Percentiles rank a stretch among this genome's conserved stretches.
These are phyloP conservation scores for Zaprionus bogoriensis DNA, from an alignment of 2,888 invertebrate species.

Conservation along the genomic window DNA sequence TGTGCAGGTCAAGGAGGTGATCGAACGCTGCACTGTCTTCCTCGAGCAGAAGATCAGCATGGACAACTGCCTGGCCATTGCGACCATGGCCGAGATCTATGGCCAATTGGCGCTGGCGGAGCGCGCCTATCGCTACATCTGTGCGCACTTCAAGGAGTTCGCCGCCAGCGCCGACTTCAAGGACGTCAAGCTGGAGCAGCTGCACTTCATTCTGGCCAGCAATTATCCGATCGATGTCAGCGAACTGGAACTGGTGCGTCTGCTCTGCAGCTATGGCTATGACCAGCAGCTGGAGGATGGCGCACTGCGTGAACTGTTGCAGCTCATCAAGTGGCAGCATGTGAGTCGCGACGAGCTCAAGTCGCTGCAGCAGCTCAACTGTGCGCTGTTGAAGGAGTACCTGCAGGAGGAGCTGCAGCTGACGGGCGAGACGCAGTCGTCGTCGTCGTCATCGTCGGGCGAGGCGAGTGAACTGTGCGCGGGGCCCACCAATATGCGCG, in stretches of 20 bases:
- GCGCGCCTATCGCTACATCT: conserved; percentile 87
- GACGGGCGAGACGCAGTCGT: neutral
- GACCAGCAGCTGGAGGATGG: conserved; percentile 52
- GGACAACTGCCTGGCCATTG: conserved; percentile 89
- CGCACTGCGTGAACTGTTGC: conserved; percentile 38
- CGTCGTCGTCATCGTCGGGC: neutral
- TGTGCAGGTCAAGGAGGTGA: conserved; percentile 86
- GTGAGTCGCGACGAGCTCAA: conserved; percentile 41
- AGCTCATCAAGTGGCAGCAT: conserved; percentile 55
- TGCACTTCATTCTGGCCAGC: conserved; percentile 86
- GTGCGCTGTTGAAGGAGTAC: conserved; percentile 51
- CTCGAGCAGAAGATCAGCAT: conserved; percentile 87
- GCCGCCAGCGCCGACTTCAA: conserved; percentile 85
- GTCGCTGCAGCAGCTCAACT: conserved; percentile 34
- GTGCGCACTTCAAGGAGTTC: conserved; percentile 86
- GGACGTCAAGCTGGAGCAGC: conserved; percentile 85
- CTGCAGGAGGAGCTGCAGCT: conserved; percentile 27
- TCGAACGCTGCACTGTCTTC: conserved; percentile 87
- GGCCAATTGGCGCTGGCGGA: conserved; percentile 85
- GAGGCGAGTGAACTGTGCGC: conserved; percentile 14
- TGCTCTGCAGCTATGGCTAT: conserved; percentile 47
- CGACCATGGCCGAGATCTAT: conserved; percentile 88
- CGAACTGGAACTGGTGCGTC: conserved; percentile 55
- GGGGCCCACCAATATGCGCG: conserved; percentile 84
- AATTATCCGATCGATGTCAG: conserved; percentile 87